These are phyloP conservation scores for Smutsia temminckii DNA, from an alignment of 2,797 vertebrate species.

Conservation along the genomic window DNA sequence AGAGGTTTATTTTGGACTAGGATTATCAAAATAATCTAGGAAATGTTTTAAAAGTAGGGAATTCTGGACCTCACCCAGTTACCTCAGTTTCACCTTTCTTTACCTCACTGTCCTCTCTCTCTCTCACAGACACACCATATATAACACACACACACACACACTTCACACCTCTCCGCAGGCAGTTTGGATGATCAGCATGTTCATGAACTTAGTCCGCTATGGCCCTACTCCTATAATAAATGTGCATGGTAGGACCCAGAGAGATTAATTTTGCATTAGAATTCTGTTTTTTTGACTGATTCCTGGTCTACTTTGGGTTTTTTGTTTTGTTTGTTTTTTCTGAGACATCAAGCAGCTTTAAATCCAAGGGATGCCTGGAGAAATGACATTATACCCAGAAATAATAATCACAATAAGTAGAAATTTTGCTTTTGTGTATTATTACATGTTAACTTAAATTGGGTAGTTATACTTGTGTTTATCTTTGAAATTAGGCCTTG, in stretches of 20 bases:
- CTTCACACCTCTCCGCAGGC: neutral
- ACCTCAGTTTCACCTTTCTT: neutral
- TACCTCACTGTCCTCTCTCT: neutral
- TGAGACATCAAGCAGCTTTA: neutral
- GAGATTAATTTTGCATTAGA: neutral
- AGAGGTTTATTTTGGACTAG: neutral
- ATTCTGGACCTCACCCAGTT: neutral
- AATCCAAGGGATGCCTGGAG: neutral
- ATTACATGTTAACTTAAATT: slow-evolving; percentile 11
- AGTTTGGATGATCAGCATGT: neutral
- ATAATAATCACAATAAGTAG: neutral
- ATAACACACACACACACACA: neutral
- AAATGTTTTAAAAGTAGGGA: neutral
- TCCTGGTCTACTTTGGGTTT: neutral
- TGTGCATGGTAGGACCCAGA: neutral
- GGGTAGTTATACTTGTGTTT: neutral
- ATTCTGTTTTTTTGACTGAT: neutral
- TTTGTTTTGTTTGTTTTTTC: neutral
- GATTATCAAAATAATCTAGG: neutral
- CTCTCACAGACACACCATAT: neutral
- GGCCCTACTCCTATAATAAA: neutral
- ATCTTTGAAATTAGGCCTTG: neutral
- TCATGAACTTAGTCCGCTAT: neutral
- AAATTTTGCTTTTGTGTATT: neutral
- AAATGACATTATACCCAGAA: neutral